Evolutionary conservation across 92 coral and sea anemone species (phyloP).

Genomic region (Epizoanthus ramosus): DNA sequence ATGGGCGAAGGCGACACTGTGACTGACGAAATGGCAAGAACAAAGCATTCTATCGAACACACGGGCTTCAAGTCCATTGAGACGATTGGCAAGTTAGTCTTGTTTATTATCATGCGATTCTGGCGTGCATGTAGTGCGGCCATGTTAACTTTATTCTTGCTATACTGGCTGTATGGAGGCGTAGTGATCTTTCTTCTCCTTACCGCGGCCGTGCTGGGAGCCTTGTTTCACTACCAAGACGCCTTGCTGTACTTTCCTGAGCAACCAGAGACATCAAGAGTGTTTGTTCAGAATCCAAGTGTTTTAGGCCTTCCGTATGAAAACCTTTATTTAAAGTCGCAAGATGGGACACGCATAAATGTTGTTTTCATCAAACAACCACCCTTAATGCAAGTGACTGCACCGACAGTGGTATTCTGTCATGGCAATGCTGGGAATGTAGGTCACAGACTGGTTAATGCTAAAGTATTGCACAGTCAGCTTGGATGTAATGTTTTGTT

Average conservation of each 20-base stretch:
- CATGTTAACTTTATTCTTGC: slow-evolving; percentile 78
- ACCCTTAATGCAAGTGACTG: slow-evolving; percentile 73
- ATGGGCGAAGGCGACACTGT: slow-evolving; percentile 52
- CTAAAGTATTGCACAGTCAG: slow-evolving; percentile 79
- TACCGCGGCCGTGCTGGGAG: slow-evolving; percentile 93
- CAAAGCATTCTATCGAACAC: slow-evolving; percentile 67
- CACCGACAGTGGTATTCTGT: slow-evolving; percentile 86
- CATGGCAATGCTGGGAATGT: slow-evolving; percentile 99
- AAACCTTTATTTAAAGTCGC: slow-evolving; percentile 84
- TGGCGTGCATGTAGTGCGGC: slow-evolving; percentile 99
- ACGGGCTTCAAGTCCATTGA: slow-evolving; percentile 97
- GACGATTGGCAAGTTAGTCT: slow-evolving; percentile 81
- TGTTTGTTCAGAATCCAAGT: slow-evolving; percentile 92
- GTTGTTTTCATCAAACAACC: slow-evolving; percentile 91
- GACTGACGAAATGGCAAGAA: slow-evolving; percentile 61
- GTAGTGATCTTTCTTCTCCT: slow-evolving; percentile 90
- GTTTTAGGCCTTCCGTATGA: slow-evolving; percentile 91
- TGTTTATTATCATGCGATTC: slow-evolving; percentile 80
- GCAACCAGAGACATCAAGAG: slow-evolving; percentile 92
- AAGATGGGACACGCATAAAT: slow-evolving; percentile 91
- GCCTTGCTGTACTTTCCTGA: slow-evolving; percentile 93
- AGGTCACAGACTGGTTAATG: slow-evolving; percentile 88
- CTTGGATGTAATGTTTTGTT: slow-evolving; percentile 94
- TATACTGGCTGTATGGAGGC: slow-evolving; percentile 98
- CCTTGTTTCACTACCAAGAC: slow-evolving; percentile 92